Evolutionary conservation across 1,140 invertebrate genomes (phyloP).

Genomic region (Panagrolaimus sp.): DNA sequence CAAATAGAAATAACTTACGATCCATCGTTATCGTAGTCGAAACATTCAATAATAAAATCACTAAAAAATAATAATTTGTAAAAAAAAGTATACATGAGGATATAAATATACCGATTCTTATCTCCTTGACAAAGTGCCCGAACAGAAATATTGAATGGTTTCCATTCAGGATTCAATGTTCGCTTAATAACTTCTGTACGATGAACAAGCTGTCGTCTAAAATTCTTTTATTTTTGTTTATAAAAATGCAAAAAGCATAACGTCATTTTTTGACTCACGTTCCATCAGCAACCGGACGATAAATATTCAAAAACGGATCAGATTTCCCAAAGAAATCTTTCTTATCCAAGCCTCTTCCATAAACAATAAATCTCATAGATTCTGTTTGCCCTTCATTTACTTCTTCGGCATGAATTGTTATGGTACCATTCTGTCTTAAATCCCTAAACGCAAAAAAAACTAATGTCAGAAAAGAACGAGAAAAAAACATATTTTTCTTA

Average conservation of each 20-base stretch:
- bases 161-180: slow-evolving; percentile 65
- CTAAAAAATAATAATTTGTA: slow-evolving; percentile 13
- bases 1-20: slow-evolving; percentile 19
- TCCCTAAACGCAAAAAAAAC: slow-evolving; percentile 28
- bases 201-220: slow-evolving; percentile 62
- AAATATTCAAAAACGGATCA: slow-evolving; percentile 64
- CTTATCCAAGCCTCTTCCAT: slow-evolving; percentile 62
- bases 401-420: slow-evolving; percentile 62
- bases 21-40: slow-evolving; percentile 26
- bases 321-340: slow-evolving; percentile 64
- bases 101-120: slow-evolving; percentile 32
- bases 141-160: slow-evolving; percentile 63
- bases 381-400: slow-evolving; percentile 61
- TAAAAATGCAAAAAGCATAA: not conserved
- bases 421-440: slow-evolving; percentile 41
- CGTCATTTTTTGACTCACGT: slow-evolving; percentile 44
- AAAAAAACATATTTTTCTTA: slow-evolving; percentile 46
- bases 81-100: not conserved
- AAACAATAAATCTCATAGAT: slow-evolving; percentile 59
- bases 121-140: slow-evolving; percentile 65
- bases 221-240: slow-evolving; percentile 23
- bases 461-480: slow-evolving; percentile 29
- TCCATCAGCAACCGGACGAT: slow-evolving; percentile 61
- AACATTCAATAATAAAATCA: slow-evolving; percentile 37
- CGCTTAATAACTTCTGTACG: slow-evolving; percentile 64